Conservation (phyloP, 92 coral and sea anemone species). For the Heliopora coerulea region DNA sequence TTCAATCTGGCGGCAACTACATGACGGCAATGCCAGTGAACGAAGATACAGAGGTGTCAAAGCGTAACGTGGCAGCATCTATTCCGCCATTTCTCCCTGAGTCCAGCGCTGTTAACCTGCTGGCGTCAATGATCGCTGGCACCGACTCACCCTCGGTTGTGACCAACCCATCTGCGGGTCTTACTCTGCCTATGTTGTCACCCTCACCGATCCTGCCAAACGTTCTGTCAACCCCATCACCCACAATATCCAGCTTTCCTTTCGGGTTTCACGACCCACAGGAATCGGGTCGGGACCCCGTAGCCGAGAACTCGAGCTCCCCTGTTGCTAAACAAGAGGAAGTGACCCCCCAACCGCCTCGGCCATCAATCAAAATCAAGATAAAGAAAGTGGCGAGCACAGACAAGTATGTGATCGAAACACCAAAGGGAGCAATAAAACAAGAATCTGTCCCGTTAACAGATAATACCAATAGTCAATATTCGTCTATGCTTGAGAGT, state of each 20-base stretch:
- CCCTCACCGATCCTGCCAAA: slow-evolving; percentile 84
- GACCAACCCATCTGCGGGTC: slow-evolving; percentile 67
- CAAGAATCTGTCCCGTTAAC: neutral
- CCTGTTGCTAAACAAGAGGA: slow-evolving; percentile 53
- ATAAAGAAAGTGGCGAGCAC: slow-evolving; percentile 69
- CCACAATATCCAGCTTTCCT: slow-evolving; percentile 63
- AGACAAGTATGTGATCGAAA: slow-evolving; percentile 91
- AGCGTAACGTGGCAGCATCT: slow-evolving; percentile 44
- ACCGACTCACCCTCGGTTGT: slow-evolving; percentile 70
- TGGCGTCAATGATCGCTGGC: slow-evolving; percentile 70
- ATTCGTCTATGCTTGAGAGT: neutral
- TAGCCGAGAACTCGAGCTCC: slow-evolving; percentile 36
- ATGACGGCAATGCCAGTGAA: slow-evolving; percentile 56
- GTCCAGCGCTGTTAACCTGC: slow-evolving; percentile 66
- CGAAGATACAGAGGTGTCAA: slow-evolving; percentile 36
- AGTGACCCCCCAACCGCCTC: slow-evolving; percentile 72
- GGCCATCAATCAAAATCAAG: slow-evolving; percentile 76
- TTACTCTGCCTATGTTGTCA: slow-evolving; percentile 64
- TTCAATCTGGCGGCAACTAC: slow-evolving; percentile 73
- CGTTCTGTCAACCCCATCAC: slow-evolving; percentile 77
- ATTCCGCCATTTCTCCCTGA: slow-evolving; percentile 50
- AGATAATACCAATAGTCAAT: neutral
- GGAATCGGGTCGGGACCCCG: slow-evolving; percentile 52
- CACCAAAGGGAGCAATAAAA: slow-evolving; percentile 13
- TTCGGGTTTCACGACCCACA: slow-evolving; percentile 36